Evolutionary conservation across 2,797 vertebrate genomes (phyloP).

Genomic region (Zenarchopterus dispar): DNA sequence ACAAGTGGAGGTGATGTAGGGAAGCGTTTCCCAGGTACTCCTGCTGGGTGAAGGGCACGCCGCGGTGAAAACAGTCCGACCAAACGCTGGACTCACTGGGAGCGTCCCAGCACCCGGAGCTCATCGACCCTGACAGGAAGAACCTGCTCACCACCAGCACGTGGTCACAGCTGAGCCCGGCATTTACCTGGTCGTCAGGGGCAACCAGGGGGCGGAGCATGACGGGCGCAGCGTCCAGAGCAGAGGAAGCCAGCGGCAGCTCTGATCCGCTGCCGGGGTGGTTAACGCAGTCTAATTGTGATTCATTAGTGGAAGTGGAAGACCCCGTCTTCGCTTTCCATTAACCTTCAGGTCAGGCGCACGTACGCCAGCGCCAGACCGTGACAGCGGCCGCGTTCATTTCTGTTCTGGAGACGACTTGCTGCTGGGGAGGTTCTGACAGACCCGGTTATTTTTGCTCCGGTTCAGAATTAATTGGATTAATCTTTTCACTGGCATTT

Average conservation of each 20-base stretch:
- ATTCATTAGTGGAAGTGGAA: conserved; percentile 32
- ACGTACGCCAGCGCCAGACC: background rate
- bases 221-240: too few relatives aligned
- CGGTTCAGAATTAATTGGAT: conserved; percentile 19
- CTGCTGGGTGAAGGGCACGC: too few relatives aligned
- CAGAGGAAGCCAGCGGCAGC: too few relatives aligned
- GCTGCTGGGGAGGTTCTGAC: background rate
- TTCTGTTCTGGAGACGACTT: background rate
- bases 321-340: conserved; percentile 30
- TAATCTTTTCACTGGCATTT: conserved; percentile 15
- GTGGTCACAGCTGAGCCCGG: conserved; percentile 11
- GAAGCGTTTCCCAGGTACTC: too few relatives aligned
- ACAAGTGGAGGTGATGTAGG: too few relatives aligned
- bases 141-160: background rate
- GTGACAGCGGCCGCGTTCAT: background rate
- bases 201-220: background rate
- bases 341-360: conserved; percentile 6
- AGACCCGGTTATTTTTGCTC: conserved; percentile 19
- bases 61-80: too few relatives aligned
- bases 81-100: too few relatives aligned
- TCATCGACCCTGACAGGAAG: background rate
- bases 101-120: background rate
- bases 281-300: conserved; percentile 30
- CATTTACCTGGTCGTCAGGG: background rate
- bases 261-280: conserved; percentile 14